Evolutionary conservation across 2,888 invertebrate genomes (phyloP), one percentile per base, ranked within the genome.

Genomic region (Belgica antarctica): DNA sequence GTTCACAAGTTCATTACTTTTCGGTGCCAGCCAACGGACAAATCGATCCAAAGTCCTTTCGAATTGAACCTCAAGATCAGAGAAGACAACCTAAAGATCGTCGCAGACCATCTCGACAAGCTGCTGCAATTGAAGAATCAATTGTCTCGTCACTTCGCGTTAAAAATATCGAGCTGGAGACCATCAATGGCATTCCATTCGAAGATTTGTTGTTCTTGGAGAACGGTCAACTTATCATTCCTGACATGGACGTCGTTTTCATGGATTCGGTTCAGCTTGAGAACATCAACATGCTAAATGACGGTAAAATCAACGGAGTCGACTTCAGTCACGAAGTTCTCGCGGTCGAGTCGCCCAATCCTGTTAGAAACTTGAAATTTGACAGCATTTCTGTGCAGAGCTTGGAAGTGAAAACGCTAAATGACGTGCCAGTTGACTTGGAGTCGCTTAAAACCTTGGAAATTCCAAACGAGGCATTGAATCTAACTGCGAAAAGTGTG

Each of bases 81-180:
- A n/a, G n/a, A n/a, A 27, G 62, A 2, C 25, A 34, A 36, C 8
- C 27, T 1, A 3, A 41, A 41, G 3, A 15, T 15, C 8, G 7
- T 19, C n/a, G 4, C 8, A 15, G 70, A 15, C 59, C n/a, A 25
- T n/a, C 12, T 8, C 24, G 61, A 22, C 36, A 70, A 70, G 31
- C 41, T 4, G 41, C 41, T n/a, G 27, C 61, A 25, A 17, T 70
- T 22, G 76, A 77, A 5, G 65, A 73, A 0, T 62, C 78, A 15
- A 73, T 75, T 8, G 74, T 77, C 10, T 75, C 78, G 62, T 71
- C 72, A n/a, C 72, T 78, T 4, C 70, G 74, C 10, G 75, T 75
- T 0, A 75, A 76, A 1, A 74, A 79, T 27, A 71, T 81, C 1
- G 12, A 73, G 17, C 72, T 80, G 7, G 74, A 78, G 1, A 72